A percentile compares a stretch with the other conserved stretches of the same genome.
phyloP scores from a whole-genome alignment of 2,113 vertebrate species.

The Halcyon malimbica region DNA sequence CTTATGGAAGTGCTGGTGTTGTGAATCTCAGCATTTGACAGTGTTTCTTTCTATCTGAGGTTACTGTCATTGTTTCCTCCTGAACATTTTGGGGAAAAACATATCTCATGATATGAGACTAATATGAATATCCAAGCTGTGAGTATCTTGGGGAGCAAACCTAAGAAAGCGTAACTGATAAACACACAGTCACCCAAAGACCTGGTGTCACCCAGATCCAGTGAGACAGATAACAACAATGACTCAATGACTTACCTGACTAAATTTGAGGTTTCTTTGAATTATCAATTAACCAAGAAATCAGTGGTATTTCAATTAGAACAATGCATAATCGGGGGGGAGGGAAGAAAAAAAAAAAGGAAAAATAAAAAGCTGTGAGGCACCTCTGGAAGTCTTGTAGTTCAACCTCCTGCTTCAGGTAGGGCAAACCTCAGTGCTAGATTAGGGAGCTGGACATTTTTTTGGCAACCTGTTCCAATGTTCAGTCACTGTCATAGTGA shows the following conservation, averaged over 20 bases:
- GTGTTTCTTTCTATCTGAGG: not conserved
- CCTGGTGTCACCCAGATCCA: not conserved
- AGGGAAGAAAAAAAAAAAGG: too few species aligned
- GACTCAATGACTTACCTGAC: not conserved
- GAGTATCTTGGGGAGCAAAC: not conserved
- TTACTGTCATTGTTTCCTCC: not conserved
- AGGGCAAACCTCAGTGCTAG: not conserved
- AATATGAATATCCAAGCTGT: not conserved
- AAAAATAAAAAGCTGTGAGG: not conserved
- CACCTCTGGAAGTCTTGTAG: not conserved
- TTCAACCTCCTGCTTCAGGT: not conserved
- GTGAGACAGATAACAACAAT: not conserved
- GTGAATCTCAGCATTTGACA: not conserved
- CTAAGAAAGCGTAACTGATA: not conserved
- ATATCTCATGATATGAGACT: not conserved
- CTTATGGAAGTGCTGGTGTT: not conserved
- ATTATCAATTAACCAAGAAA: not conserved
- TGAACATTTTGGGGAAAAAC: not conserved
- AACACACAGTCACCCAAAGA: not conserved
- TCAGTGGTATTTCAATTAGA: not conserved
- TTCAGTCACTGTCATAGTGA: not conserved
- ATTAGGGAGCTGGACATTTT: not conserved
- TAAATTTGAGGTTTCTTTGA: not conserved
- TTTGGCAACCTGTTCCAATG: not conserved
- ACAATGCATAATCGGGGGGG: not conserved